Evolutionary conservation across 2,797 vertebrate species (phyloP), one percentile per base, ranked within the genome.

Genomic region (Crypturellus tataupa): DNA sequence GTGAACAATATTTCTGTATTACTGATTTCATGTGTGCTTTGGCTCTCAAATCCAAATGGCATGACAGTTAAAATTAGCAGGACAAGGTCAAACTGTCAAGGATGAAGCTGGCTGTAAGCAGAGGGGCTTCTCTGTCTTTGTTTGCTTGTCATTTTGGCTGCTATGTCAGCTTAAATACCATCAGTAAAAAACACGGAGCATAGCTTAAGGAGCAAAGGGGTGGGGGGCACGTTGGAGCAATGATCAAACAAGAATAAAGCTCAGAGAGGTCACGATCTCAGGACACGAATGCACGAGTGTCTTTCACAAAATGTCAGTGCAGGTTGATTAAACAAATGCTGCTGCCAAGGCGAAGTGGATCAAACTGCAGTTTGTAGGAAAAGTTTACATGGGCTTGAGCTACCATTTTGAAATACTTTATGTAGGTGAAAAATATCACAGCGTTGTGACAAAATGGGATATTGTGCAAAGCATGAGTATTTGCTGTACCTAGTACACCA

Each of bases 31-130:
- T 87, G 88, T 83, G 72, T 85, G 46, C 71, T 79, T 94, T 44
- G 24, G 58, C 33, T 93, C 71, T 90, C 87, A 94, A 95, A 91
- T 96, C 89, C 93, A 96, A 89, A 94, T 85, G 94, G 75, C 46
- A 95, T 96, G 96, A 96, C 90, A 96, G 94, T 96, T 97, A 95
- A 97, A 97, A 97, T 98, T 97, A 97, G 90, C 86, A 94, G 85
- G 83, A 97, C 97, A 97, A 98, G 97, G 97, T 97, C 97, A 98
- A 85, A 85, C 91, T 94, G 94, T 97, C 96, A 96, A 95, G 93
- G 90, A 97, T 95, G 93, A 93, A 67, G 62, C 60, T 96, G 87
- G 88, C 91, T 97, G 87, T 87, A 90, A 97, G 96, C 91, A 94
- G 79, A 97, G 94, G 85, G 62, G 92, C 49, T 93, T 97, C 71